Base-by-base conservation (phyloP, 2,888 invertebrate genomes). In the Congeria kusceri region DNA sequence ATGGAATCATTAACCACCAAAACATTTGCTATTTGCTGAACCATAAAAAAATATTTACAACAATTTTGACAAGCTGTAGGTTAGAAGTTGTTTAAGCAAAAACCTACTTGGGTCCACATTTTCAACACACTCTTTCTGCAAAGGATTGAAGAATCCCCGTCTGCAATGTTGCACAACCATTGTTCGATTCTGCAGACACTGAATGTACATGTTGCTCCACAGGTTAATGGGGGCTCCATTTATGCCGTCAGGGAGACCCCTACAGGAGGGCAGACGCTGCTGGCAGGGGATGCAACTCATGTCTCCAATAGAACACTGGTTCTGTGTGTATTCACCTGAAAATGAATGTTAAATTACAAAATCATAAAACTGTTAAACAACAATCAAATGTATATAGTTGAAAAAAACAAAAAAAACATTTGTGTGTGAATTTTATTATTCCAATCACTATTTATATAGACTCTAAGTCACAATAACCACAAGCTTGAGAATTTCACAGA, bases 131-230 rank as follows among this genome's bases (percentile, higher is more conserved):
- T 68, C 27, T 69, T 59, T 76, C 13, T 23, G 27, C 23, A 59
- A 39, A 23, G 82, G 82, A 63, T 82, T 75, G 61, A 82, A 82
- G 32, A 82, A 32, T 27, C 82, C 82, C 9, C 61, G 57, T 66
- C 53, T 53, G 44, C 83, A 83, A 7, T 59, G 61, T 9, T 80
- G 58, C 20, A 73, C 63, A 7, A 59, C 56, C 15, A 85, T n/a
- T 20, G 85, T 85, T 53, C 85, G 70, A 49, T 85, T 85, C 15
- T 63, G 49, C 20, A 74, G 69, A 58, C 85, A 85, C 25, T 79
- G 70, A 15, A 85, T 64, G 47, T 85, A 85, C 1, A 58, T 65
- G n/a, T 68, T 25, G 11, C 69, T 64, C 85, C 85, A 85, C 27
- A 71, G 23, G 7, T 63, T 56, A 27, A 63, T 70, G 3, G 77